Base-by-base conservation (phyloP, 1,140 invertebrate genomes). In the Campoletis sonorensis region DNA sequence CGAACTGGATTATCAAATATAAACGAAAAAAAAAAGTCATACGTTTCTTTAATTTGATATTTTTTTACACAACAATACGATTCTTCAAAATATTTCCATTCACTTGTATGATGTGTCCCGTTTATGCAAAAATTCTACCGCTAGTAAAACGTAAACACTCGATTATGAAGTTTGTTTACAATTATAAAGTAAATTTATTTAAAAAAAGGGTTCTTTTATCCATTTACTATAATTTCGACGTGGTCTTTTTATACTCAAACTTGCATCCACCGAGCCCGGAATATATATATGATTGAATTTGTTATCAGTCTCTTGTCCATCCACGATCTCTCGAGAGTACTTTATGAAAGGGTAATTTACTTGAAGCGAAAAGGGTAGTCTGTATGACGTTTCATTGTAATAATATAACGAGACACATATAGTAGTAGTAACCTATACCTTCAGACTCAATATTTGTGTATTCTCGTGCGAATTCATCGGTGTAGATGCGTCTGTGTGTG, bases 231-330 rank as follows among this genome's bases (percentile, higher is more conserved):
- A 75, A 75, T 75, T 58, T 58, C 27, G 27, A 58, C 72, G 72
- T 27, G 72, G 26, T 75, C 54, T 58, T 75, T 40, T 58, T n/a
- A n/a, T 58, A 58, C 54, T n/a, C 54, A 23, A n/a, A 58, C 3
- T n/a, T n/a, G 3, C 4, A 18, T 23, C 0, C 4, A 30, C 26
- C 23, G 23, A 33, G 13, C 5, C 49, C 10, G 45, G 26, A 58
- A 23, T 16, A 75, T 11, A 75, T 11, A 5, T 30, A 73, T 58
- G 54, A 75, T 75, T 26, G 72, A 75, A 75, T 75, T 75, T 75
- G 27, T 75, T 30, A 54, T 75, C 72, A 23, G 49, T 75, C 23
- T 54, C 26, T 30, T 58, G 21, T 58, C 72, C 71, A 51, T 58
- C 49, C 5, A 26, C 40, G 71, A 71, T 45, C 72, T 58, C 72